Evolutionary conservation across 2,888 invertebrate species (phyloP), one percentile per base, ranked within the genome.

Genomic region (Eilema caniola): DNA sequence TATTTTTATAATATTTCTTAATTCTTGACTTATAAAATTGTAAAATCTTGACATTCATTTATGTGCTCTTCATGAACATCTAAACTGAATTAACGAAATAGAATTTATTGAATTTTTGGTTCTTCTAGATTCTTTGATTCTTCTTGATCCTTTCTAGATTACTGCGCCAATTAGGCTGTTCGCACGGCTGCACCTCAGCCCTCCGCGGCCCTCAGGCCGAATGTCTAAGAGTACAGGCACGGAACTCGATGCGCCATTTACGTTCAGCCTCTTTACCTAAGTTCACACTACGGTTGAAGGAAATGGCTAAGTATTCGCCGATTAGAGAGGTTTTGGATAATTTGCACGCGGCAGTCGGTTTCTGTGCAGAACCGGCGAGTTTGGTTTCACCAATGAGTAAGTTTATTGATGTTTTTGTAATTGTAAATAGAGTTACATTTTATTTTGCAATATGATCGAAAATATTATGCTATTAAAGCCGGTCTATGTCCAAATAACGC

Each of bases 281-380:
- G 41, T 95, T 95, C 75, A 96, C 96, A 8, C 86, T 90, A 0
- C 95, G 96, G n/a, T 86, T 96, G 37, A 95, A 97, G 72, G 97
- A 97, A 77, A 97, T 98, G 95, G 97, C 99, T 0, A 97, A 97
- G 78, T 96, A 96, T 3, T 96, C 97, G 37, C 97, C 98, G 0
- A 95, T 99, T 41, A 95, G 97, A 24, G 98, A 99, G 76, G 96
- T 99, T 12, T 93, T 99, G 69, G 99, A 99, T 86, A 98, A 99
- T 86, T 97, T 99, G 75, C 99, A 99, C 90, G 97, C 99, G 0
- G 98, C 99, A 83, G 97, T 99, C 66, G 99, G 99, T 10, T 99
- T 98, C 91, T 99, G 99, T 70, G 97, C 98, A 56, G 99, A 99
- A 91, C 98, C 99, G 16, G 96, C 97, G 76, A 97, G 97, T 12